Percentiles rank a stretch among this genome's conserved stretches.
Evolutionary conservation across 2,888 invertebrate species (phyloP).

Genomic region (Lycaena phlaeas): DNA sequence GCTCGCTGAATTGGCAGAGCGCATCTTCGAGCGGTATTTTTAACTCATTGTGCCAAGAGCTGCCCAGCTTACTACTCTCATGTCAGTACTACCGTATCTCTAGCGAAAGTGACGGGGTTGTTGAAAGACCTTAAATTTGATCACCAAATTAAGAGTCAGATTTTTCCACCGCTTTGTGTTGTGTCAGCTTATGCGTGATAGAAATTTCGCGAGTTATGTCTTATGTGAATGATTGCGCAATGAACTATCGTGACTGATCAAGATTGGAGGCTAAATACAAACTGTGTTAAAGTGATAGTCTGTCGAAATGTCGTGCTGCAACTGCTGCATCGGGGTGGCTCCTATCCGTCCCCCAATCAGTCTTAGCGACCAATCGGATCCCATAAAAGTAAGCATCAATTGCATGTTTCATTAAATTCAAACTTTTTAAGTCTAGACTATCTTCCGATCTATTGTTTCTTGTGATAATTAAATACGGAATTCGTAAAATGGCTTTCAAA

Average conservation of each 20-base stretch:
- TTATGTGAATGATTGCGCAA: conserved; percentile 42
- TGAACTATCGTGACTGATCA: conserved; percentile 29
- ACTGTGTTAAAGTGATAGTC: conserved; percentile 30
- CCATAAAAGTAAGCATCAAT: conserved; percentile 78
- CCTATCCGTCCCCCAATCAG: conserved; percentile 85
- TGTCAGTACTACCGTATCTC: conserved; percentile 46
- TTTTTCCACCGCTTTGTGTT: conserved; percentile 11
- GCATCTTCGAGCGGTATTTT: conserved; percentile 70
- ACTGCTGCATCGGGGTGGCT: conserved; percentile 77
- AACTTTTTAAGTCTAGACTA: not conserved
- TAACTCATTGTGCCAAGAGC: conserved; percentile 69
- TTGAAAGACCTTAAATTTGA: conserved; percentile 23
- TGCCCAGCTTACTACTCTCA: conserved; percentile 56
- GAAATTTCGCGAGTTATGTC: conserved; percentile 18
- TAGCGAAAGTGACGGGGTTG: conserved; percentile 59
- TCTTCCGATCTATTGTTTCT: not conserved
- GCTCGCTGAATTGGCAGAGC: conserved; percentile 63
- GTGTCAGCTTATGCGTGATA: conserved; percentile 8
- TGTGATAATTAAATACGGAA: no score
- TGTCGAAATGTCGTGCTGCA: conserved; percentile 74
- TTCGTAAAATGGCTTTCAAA: not conserved
- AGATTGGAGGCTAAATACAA: conserved; percentile 31
- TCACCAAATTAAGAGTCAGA: conserved; percentile 1
- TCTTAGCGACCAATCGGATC: conserved; percentile 80
- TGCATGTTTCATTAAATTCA: not conserved